Evolutionary conservation across 1,140 invertebrate species (phyloP).

Genomic region (Sycobia sp.): DNA sequence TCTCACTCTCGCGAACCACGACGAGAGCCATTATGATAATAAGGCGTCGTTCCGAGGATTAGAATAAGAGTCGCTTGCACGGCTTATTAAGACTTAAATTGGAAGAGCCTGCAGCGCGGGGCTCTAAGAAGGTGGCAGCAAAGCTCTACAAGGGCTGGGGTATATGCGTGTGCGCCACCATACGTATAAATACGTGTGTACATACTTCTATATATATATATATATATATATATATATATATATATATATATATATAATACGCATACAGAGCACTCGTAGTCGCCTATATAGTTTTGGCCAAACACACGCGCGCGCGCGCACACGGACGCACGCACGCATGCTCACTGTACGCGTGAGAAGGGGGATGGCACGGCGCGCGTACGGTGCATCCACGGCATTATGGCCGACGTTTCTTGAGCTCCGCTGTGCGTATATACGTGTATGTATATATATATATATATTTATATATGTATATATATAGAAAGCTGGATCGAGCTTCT

Average conservation of each 20-base stretch:
- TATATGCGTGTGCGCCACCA: neutral
- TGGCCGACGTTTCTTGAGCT: conserved; percentile 31
- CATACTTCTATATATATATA: too few relatives aligned
- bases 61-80: conserved; percentile 48
- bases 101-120: conserved; percentile 41
- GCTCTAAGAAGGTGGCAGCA: conserved; percentile 37
- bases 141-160: neutral
- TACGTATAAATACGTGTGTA: too few relatives aligned
- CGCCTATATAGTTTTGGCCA: too few relatives aligned
- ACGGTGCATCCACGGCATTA: conserved; percentile 33
- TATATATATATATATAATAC: too few relatives aligned
- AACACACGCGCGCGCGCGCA: conserved; percentile 31
- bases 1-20: neutral
- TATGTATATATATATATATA: too few relatives aligned
- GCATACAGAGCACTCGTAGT: too few relatives aligned
- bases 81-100: conserved; percentile 60
- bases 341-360: neutral
- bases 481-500: conserved; percentile 14
- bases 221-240: too few relatives aligned
- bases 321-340: too few relatives aligned
- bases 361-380: conserved; percentile 19
- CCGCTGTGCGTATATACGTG: conserved; percentile 5
- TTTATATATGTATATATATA: too few relatives aligned
- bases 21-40: conserved; percentile 48
- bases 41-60: conserved; percentile 51